Conservation (phyloP, 2,888 invertebrate genomes). For the Polymixis flavicincta region DNA sequence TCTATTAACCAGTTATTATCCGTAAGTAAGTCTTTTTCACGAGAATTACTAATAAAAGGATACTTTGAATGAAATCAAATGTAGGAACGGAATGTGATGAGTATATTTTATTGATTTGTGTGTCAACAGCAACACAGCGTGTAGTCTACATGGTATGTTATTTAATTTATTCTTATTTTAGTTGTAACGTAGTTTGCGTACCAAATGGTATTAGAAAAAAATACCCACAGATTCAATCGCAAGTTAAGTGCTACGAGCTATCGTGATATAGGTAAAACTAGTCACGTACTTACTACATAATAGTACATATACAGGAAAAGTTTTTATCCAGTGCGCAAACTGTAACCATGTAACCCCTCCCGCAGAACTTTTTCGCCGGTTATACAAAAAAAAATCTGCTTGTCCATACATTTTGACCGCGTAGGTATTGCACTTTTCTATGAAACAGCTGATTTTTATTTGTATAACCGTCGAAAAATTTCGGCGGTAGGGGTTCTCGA, state of each 20-base stretch:
- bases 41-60: constrained; percentile 46
- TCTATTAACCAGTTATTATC: constrained; percentile 74
- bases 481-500: too few species aligned
- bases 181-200: not conserved
- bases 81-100: constrained; percentile 22
- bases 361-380: too few species aligned
- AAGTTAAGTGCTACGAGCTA: not conserved
- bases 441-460: too few species aligned
- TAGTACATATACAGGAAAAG: not conserved
- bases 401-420: too few species aligned
- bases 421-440: too few species aligned
- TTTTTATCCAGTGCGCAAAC: too few species aligned
- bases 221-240: not conserved
- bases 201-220: not conserved
- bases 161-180: not conserved
- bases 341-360: too few species aligned
- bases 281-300: too few species aligned
- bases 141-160: not conserved
- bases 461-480: too few species aligned
- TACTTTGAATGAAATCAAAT: constrained; percentile 38
- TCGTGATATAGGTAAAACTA: constrained; percentile 2
- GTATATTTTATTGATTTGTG: constrained; percentile 48
- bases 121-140: constrained; percentile 3
- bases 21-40: constrained; percentile 58
- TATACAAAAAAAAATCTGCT: too few species aligned